phyloP scores from a whole-genome alignment of 2,888 invertebrate genomes.

The Brenthis daphne region DNA sequence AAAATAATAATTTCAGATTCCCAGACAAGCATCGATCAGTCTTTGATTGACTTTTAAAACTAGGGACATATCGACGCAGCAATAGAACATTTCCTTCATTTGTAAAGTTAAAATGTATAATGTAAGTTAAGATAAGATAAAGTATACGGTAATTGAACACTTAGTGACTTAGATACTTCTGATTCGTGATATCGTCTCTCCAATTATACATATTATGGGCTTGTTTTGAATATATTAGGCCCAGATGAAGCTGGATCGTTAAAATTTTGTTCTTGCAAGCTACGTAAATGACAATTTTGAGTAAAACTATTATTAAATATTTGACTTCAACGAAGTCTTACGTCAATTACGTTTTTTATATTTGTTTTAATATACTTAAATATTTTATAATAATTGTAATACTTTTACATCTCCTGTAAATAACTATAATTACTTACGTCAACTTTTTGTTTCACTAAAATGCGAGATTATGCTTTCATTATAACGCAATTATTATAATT shows the following conservation, averaged over 20 bases:
- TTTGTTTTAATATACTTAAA: not conserved
- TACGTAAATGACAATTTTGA: not conserved
- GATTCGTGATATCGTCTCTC: slow-evolving; percentile 28
- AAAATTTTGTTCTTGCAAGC: not conserved
- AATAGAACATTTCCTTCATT: slow-evolving; percentile 37
- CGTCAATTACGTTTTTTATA: not conserved
- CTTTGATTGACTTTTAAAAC: slow-evolving; percentile 42
- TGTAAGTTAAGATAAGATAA: slow-evolving; percentile 37
- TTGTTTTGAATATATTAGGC: slow-evolving; percentile 28
- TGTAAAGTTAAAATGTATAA: slow-evolving; percentile 35
- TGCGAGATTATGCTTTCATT: too few species aligned
- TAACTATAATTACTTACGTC: too few species aligned
- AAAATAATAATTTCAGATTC: slow-evolving; percentile 54
- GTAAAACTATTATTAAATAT: not conserved
- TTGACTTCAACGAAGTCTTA: not conserved
- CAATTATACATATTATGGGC: slow-evolving; percentile 29
- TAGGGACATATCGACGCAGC: slow-evolving; percentile 31
- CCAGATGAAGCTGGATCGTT: slow-evolving; percentile 10
- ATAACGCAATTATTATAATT: not conserved
- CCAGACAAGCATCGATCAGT: slow-evolving; percentile 40
- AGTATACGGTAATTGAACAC: slow-evolving; percentile 35
- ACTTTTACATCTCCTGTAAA: not conserved
- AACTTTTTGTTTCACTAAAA: too few species aligned
- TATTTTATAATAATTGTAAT: not conserved
- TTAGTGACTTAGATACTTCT: slow-evolving; percentile 26